phyloP scores from a whole-genome alignment of 2,888 invertebrate genomes.

The Odontothrips loti region DNA sequence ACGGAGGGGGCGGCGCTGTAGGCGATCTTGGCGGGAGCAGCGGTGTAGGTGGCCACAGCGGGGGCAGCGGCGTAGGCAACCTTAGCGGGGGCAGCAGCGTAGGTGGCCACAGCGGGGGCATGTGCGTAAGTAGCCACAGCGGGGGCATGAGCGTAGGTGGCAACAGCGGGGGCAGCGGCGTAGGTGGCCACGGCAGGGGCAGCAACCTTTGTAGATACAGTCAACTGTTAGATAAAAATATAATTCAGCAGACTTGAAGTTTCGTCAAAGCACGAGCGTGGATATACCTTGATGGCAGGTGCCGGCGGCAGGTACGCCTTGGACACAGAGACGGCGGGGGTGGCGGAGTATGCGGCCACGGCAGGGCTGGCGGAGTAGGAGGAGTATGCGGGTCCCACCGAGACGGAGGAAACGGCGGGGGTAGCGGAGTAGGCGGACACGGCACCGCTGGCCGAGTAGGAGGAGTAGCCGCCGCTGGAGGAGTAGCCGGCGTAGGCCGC shows the following conservation, averaged over 20 bases:
- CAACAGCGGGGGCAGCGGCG: constrained; percentile 46
- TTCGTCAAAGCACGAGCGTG: neutral
- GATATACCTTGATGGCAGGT: neutral
- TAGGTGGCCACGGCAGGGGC: constrained; percentile 46
- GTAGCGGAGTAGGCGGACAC: constrained; percentile 32
- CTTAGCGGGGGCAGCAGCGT: constrained; percentile 36
- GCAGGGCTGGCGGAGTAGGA: constrained; percentile 34
- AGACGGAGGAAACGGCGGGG: constrained; percentile 41
- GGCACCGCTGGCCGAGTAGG: constrained; percentile 39
- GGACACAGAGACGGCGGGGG: constrained; percentile 19
- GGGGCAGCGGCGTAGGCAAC: constrained; percentile 43
- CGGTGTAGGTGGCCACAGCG: constrained; percentile 40
- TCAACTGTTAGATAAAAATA: neutral
- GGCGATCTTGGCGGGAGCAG: constrained; percentile 49
- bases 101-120: constrained; percentile 34
- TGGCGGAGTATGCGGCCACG: constrained; percentile 35
- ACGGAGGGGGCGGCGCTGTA: constrained; percentile 46
- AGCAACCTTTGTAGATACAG: neutral
- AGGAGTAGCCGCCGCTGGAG: constrained; percentile 44
- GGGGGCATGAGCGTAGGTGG: constrained; percentile 41
- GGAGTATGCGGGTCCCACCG: constrained; percentile 37
- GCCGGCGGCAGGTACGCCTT: constrained; percentile 16
- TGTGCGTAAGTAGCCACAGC: constrained; percentile 36
- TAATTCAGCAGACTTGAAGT: neutral
- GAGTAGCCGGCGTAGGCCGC: constrained; percentile 50